These are phyloP conservation scores for Myotis pilosus DNA, from an alignment of 2,797 vertebrate genomes.

Conservation along the genomic window DNA sequence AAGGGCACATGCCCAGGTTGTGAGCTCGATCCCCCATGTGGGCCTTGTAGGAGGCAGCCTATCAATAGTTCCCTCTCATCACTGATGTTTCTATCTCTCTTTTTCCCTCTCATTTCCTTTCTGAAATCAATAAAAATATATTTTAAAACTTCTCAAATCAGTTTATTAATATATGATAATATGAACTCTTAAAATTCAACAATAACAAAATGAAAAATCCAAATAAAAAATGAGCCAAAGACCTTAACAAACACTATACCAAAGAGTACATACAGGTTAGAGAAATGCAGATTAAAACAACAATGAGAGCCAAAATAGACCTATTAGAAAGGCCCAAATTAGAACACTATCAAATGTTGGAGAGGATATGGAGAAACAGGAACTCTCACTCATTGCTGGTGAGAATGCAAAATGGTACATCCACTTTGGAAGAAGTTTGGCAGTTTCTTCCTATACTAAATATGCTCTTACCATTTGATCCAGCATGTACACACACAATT, in stretches of 20 bases:
- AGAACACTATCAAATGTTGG: background rate
- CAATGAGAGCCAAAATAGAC: background rate
- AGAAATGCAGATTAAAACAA: background rate
- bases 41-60: no score
- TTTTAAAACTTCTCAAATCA: background rate
- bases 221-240: background rate
- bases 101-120: no score
- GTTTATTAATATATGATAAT: background rate
- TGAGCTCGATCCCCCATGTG: no score
- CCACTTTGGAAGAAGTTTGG: background rate
- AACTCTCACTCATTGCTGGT: background rate
- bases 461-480: background rate
- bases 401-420: background rate
- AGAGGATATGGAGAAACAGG: background rate
- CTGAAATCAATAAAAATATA: no score
- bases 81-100: no score
- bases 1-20: no score
- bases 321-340: background rate
- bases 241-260: background rate
- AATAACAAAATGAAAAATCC: background rate
- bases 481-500: background rate
- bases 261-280: background rate
- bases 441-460: background rate
- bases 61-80: no score
- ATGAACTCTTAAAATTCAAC: background rate